Evolutionary conservation across 2,113 vertebrate species (phyloP).

Genomic region (Heloderma charlesbogerti): DNA sequence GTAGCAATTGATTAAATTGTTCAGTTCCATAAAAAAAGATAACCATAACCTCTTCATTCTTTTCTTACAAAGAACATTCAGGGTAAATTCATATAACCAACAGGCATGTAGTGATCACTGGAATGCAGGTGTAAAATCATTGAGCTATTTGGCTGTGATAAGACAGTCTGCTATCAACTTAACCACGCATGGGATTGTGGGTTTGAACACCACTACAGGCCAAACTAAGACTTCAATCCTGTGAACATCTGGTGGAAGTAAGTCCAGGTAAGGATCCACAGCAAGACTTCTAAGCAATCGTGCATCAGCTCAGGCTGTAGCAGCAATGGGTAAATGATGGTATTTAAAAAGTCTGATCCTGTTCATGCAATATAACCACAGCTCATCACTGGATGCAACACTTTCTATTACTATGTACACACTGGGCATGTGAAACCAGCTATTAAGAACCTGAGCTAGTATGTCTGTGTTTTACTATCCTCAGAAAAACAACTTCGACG

Average conservation of each 20-base stretch:
- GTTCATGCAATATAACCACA: background rate
- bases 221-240: background rate
- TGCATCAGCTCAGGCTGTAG: background rate
- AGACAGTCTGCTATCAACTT: background rate
- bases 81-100: background rate
- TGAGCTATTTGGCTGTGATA: background rate
- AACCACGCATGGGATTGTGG: background rate
- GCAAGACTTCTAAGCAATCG: background rate
- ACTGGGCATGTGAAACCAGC: background rate
- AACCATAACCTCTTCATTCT: background rate
- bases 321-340: background rate
- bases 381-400: background rate
- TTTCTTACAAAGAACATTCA: background rate
- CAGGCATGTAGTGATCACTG: background rate
- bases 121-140: background rate
- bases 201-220: too few relatives aligned
- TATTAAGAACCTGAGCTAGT: too few relatives aligned
- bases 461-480: background rate
- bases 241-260: background rate
- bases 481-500: background rate
- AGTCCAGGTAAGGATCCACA: background rate
- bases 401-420: background rate
- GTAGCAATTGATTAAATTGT: background rate
- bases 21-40: background rate
- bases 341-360: background rate